phyloP scores from a whole-genome alignment of 2,797 vertebrate genomes.

The Anisognathus igniventris region DNA sequence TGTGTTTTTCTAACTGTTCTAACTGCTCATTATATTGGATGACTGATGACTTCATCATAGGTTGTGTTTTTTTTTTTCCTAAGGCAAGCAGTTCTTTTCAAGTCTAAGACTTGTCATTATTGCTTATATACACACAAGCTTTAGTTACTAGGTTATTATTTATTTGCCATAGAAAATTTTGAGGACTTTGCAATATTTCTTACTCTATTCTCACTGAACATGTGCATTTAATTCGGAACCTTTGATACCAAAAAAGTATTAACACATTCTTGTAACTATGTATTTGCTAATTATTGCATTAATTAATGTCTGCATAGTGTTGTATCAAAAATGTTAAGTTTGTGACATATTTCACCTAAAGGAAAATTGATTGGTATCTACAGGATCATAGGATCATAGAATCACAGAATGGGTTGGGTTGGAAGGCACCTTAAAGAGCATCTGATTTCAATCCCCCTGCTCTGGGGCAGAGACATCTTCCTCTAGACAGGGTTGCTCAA shows the following conservation, averaged over 20 bases:
- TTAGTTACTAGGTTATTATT: neutral
- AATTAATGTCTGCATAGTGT: neutral
- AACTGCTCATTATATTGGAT: slow-evolving; percentile 25
- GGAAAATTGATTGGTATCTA: neutral
- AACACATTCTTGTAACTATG: neutral
- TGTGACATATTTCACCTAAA: neutral
- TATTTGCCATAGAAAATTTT: neutral
- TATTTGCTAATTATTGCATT: neutral
- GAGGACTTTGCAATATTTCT: neutral
- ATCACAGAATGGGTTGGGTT: neutral
- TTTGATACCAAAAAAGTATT: neutral
- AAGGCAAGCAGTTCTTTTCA: neutral
- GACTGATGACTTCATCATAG: neutral
- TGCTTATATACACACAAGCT: neutral
- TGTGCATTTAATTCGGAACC: neutral
- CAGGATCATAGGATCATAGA: no score
- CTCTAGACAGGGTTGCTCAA: neutral
- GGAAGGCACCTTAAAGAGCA: neutral
- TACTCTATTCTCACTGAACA: neutral
- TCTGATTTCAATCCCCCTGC: neutral
- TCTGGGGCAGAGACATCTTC: neutral
- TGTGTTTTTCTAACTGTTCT: neutral
- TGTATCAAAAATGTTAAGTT: neutral
- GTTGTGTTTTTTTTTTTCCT: neutral
- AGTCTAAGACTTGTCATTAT: neutral